phyloP scores from a whole-genome alignment of 1,140 invertebrate species.

The Drosophila lacteicornis region DNA sequence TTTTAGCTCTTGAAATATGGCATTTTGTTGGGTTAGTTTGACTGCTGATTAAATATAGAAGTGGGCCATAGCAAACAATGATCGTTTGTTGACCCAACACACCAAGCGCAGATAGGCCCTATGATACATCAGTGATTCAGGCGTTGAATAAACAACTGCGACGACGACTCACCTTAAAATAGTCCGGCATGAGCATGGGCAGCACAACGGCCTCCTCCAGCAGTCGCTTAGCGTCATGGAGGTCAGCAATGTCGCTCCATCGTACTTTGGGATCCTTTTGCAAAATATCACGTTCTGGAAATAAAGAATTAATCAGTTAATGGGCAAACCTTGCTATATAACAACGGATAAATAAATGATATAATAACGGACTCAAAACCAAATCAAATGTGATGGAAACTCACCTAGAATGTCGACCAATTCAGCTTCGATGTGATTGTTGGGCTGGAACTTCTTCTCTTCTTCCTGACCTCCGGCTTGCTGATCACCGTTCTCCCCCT shows the following conservation, averaged over 20 bases:
- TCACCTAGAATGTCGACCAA: slow-evolving; percentile 96
- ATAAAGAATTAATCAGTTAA: neutral
- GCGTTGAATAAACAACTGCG: neutral
- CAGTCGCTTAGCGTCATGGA: slow-evolving; percentile 96
- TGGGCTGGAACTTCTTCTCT: slow-evolving; percentile 94
- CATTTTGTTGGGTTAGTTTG: neutral
- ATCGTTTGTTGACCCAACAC: slow-evolving; percentile 39
- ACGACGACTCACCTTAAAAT: slow-evolving; percentile 92
- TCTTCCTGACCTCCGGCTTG: slow-evolving; percentile 86
- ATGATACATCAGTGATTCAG: slow-evolving; percentile 51
- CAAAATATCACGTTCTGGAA: slow-evolving; percentile 96
- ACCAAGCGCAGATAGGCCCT: slow-evolving; percentile 24
- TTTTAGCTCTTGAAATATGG: no score
- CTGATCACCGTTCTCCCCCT: slow-evolving; percentile 86
- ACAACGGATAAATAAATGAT: no score
- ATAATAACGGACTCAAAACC: no score
- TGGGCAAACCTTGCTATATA: no score
- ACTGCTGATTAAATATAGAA: slow-evolving; percentile 6
- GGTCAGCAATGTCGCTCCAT: slow-evolving; percentile 99
- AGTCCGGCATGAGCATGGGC: slow-evolving; percentile 99
- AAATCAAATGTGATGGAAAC: no score
- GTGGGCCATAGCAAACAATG: neutral
- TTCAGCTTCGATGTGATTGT: slow-evolving; percentile 94
- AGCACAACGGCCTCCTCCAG: slow-evolving; percentile 99
- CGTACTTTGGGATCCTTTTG: slow-evolving; percentile 98